Conservation (phyloP, 2,888 invertebrate genomes). For the Ennomos fuscantarius region DNA sequence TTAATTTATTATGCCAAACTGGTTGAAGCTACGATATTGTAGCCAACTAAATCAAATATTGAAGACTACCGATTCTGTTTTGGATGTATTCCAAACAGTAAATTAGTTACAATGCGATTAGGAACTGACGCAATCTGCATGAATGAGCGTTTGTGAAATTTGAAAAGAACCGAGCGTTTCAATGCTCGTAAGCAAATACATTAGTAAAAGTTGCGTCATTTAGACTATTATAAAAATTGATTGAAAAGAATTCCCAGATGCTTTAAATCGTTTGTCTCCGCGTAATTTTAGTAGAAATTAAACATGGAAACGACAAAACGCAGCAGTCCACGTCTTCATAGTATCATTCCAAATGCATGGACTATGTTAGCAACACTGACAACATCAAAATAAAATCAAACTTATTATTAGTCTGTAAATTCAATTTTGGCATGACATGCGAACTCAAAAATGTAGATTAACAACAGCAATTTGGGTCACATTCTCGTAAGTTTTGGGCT, state of each 20-base stretch:
- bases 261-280: slow-evolving; percentile 51
- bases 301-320: slow-evolving; percentile 55
- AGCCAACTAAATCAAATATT: slow-evolving; percentile 51
- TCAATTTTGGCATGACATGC: slow-evolving; percentile 75
- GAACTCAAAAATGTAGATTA: slow-evolving; percentile 31
- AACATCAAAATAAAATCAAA: slow-evolving; percentile 52
- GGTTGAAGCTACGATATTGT: slow-evolving; percentile 28
- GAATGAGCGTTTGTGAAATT: slow-evolving; percentile 32
- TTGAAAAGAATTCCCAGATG: slow-evolving; percentile 6
- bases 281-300: slow-evolving; percentile 44
- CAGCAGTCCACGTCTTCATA: slow-evolving; percentile 48
- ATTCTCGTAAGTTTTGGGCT: slow-evolving; percentile 37
- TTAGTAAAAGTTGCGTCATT: slow-evolving; percentile 14
- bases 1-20: slow-evolving; percentile 20
- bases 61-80: slow-evolving; percentile 46
- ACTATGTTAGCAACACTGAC: slow-evolving; percentile 64
- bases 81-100: slow-evolving; percentile 52
- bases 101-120: slow-evolving; percentile 41
- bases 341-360: slow-evolving; percentile 62
- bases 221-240: slow-evolving; percentile 3
- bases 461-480: slow-evolving; percentile 40
- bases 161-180: slow-evolving; percentile 2
- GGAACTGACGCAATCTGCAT: slow-evolving; percentile 32
- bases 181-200: slow-evolving; percentile 14
- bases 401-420: slow-evolving; percentile 51